These are phyloP conservation scores for Spongilla lacustris DNA, from an alignment of 37 sponge, comb jelly and placozoan genomes.

Conservation along the genomic window DNA sequence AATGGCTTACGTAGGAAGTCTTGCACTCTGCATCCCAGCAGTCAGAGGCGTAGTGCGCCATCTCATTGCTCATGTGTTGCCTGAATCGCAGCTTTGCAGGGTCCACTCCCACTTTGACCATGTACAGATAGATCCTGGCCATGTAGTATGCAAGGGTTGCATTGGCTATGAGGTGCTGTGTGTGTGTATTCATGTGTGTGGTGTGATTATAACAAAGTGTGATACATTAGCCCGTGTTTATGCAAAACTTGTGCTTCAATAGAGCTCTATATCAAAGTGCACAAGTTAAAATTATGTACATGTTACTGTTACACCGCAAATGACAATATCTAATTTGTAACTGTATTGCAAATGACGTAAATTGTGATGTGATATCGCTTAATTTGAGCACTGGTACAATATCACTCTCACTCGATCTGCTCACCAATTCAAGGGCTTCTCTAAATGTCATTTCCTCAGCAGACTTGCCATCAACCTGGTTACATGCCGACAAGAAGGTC, in stretches of 20 bases:
- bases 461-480: conserved; percentile 82
- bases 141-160: conserved; percentile 91
- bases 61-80: conserved; percentile 96
- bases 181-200: neutral
- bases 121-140: conserved; percentile 86
- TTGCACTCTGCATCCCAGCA: conserved; percentile 99
- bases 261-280: too few species aligned
- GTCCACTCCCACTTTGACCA: conserved; percentile 76
- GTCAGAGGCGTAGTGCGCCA: conserved; percentile 99
- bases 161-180: conserved; percentile 82
- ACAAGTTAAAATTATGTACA: too few species aligned
- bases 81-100: conserved; percentile 87
- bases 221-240: too few species aligned
- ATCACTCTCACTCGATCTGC: neutral
- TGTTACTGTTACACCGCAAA: too few species aligned
- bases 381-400: too few species aligned
- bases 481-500: conserved; percentile 62
- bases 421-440: conserved; percentile 75
- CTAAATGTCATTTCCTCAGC: conserved; percentile 61
- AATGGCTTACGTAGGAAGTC: conserved; percentile 82
- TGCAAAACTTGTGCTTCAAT: too few species aligned
- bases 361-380: too few species aligned
- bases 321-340: too few species aligned
- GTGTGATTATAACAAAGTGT: neutral
- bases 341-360: too few species aligned